Percentiles rank a stretch among this genome's conserved stretches.
Conservation (phyloP, 2,113 vertebrate species). For the Heloderma charlesbogerti region DNA sequence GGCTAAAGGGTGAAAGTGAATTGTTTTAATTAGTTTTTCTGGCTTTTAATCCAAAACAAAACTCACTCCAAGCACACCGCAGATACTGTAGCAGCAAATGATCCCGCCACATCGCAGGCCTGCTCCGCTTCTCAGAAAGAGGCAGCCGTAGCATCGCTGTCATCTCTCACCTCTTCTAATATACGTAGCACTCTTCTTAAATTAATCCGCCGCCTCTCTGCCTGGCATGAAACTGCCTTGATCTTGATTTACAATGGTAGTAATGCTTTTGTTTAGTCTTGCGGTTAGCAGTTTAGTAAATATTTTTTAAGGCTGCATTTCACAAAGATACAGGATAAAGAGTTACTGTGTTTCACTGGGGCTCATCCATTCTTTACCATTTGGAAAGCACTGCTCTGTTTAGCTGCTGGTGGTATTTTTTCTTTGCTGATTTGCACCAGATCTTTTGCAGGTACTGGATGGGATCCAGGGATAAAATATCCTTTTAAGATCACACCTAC, state of each 20-base stretch:
- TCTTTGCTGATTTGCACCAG: conserved; percentile 41
- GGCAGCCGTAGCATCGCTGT: conserved; percentile 60
- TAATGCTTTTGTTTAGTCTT: conserved; percentile 79
- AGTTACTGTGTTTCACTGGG: conserved; percentile 57
- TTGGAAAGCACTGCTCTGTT: neutral
- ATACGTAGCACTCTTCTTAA: conserved; percentile 69
- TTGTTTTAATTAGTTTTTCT: conserved; percentile 77
- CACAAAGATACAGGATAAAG: conserved; percentile 62
- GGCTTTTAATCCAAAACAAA: conserved; percentile 75
- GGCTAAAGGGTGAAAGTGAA: conserved; percentile 72
- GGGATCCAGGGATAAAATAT: neutral
- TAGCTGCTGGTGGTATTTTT: neutral
- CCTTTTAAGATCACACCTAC: neutral
- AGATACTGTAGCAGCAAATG: conserved; percentile 64
- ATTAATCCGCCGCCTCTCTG: conserved; percentile 69
- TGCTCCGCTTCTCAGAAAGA: conserved; percentile 61
- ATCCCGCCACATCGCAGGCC: conserved; percentile 61
- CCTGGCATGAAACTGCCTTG: conserved; percentile 77
- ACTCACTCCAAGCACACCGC: conserved; percentile 56
- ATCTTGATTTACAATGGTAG: conserved; percentile 77
- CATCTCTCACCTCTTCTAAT: conserved; percentile 69
- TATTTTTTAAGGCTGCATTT: conserved; percentile 72
- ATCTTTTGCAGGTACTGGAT: conserved; percentile 32
- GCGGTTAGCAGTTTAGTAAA: conserved; percentile 75
- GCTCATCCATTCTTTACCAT: conserved; percentile 44